Base-by-base conservation (phyloP, 2,888 invertebrate genomes). In the Plutella xylostella region DNA sequence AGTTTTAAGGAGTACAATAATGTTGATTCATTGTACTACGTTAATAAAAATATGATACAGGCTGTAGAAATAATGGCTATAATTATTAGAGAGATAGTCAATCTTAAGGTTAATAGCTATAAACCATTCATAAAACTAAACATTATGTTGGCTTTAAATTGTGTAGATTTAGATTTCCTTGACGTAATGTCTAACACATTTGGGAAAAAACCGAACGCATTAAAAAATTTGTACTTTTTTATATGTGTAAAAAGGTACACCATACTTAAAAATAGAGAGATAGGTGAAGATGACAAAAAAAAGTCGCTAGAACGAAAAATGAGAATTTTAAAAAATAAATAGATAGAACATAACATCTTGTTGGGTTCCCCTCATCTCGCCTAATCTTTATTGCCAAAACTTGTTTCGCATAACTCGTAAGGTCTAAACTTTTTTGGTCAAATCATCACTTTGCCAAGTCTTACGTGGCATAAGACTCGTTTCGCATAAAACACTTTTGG, bases 241-340 rank as follows among this genome's bases (percentile, higher is more conserved):
- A 41, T 47, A 18, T 40, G 40, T 20, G 30, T 47, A 35, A 44
- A 44, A 41, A 44, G 44, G 14, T 44, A 22, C 42, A 34, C 19
- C 2, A 37, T 30, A n/a, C 2, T 40, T 28, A 44, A 28, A 41
- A 47, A 47, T 18, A 19, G 37, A 30, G 25, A 35, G 33, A 39
- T 46, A 21, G 43, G 38, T 3, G 43, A 46, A 4, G 34, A 46
- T 7, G 46, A 20, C 21, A 47, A 21, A 40, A 51, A 11, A 50
- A 9, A n/a, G n/a, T 9, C 28, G 11, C 28, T 28, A 28, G 28
- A 28, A 33, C 12, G 33, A 15, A 33, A 33, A 33, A 33, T 33
- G 12, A 33, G 33, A 33, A 33, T 15, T n/a, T 33, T 28, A 28
- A 28, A n/a, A 6, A 28, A 28, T 28, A 28, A 28, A 28, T 28